A percentile compares a stretch with the other conserved stretches of the same genome.
Conservation (phyloP, 2,113 vertebrate species). For the Shinisaurus crocodilurus region DNA sequence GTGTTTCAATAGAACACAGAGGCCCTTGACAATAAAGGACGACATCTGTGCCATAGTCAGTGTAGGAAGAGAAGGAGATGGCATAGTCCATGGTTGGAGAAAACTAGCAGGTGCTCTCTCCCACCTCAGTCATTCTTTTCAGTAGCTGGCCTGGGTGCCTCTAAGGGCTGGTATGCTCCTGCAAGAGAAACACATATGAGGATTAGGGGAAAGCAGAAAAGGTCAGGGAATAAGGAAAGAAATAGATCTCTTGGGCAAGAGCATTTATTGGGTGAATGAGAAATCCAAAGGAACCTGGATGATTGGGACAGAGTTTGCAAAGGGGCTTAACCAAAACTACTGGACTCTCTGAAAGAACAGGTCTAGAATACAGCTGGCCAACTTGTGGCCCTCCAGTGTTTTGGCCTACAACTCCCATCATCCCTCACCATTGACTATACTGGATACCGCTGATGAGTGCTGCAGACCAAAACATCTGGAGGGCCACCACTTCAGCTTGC, state of each 20-base stretch:
- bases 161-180: neutral
- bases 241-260: neutral
- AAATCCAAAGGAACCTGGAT: neutral
- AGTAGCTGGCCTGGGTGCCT: neutral
- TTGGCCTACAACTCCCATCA: no score
- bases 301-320: neutral
- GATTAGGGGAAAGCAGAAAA: neutral
- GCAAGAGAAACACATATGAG: neutral
- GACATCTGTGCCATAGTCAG: neutral
- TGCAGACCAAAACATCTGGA: no score
- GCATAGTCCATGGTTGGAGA: neutral
- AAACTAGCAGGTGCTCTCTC: neutral
- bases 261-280: neutral
- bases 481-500: no score
- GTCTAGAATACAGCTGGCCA: no score
- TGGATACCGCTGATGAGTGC: no score
- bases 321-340: neutral
- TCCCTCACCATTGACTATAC: no score
- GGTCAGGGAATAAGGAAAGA: neutral
- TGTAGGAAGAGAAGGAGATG: neutral
- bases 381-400: no score
- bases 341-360: neutral
- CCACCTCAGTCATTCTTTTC: neutral
- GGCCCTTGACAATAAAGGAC: neutral
- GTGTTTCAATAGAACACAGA: neutral